Evolutionary conservation across 2,113 vertebrate species (phyloP).

Genomic region (Phaethon lepturus): DNA sequence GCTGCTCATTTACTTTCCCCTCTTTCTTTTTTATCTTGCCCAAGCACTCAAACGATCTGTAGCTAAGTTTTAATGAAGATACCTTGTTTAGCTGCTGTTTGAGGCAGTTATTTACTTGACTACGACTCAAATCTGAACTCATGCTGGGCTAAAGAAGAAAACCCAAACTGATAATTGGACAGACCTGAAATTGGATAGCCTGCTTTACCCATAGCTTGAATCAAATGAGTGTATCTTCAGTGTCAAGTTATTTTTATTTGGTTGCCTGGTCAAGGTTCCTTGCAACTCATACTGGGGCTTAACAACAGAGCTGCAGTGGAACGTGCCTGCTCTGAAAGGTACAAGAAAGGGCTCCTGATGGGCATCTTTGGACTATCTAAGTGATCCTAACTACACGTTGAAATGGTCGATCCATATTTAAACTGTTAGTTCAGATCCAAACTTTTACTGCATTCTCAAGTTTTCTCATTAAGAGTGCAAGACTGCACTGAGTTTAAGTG

Average conservation of each 20-base stretch:
- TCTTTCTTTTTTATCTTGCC: background rate
- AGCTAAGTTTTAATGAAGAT: conserved; percentile 71
- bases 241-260: background rate
- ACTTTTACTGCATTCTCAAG: background rate
- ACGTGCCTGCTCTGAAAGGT: background rate
- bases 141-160: conserved; percentile 44
- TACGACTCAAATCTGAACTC: conserved; percentile 23
- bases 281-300: background rate
- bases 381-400: background rate
- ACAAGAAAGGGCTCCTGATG: background rate
- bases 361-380: background rate
- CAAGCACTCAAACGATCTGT: conserved; percentile 28
- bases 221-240: background rate
- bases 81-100: conserved; percentile 28
- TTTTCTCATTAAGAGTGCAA: background rate
- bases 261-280: background rate
- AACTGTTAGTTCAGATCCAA: background rate
- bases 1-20: conserved; percentile 5
- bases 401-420: background rate
- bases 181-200: conserved; percentile 1
- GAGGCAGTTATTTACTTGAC: conserved; percentile 32
- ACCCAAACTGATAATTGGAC: conserved; percentile 28
- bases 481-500: background rate
- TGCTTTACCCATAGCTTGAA: conserved; percentile 1
- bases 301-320: background rate